Base-by-base conservation (phyloP, 2,113 vertebrate genomes). In the Gnathonemus echidnorhynchus region DNA sequence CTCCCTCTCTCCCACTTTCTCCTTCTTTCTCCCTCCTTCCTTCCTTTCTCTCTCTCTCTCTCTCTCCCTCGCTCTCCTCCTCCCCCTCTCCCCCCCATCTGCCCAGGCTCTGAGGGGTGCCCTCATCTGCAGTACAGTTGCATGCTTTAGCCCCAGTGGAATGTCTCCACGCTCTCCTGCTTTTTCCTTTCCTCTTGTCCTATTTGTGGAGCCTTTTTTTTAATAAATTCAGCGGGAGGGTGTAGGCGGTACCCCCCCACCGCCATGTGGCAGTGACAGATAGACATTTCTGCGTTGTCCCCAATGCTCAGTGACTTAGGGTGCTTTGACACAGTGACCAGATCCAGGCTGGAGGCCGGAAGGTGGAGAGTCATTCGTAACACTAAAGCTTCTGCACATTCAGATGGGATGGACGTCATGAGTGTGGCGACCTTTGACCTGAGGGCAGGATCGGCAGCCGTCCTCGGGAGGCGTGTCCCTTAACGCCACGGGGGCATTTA, bases 131-230 rank as follows among this genome's bases (percentile, higher is more conserved):
- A 62, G 87, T 62, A 66, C 31, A 24, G 56, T 53, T 62, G 53
- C 35, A 88, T 46, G 87, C 11, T 62, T 88, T 31, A 88, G 35
- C 87, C 39, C 35, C 87, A 88, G 53, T 62, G 87, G 87, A 88
- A 88, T 88, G 87, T 62, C 87, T 62, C 24, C 35, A 88, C 35
- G 53, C 35, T 42, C 31, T 21, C 49, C 50, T 39, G 52, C 53
- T n/a, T 88, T 50, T 89, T 52, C 31, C 27, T 50, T 49, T 85
- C 24, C 88, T 93, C 92, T 93, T 89, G 90, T 93, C 89, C 90
- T 17, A 13, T 80, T 7, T 70, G 42, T 35, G 90, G 74, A 90
- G 88, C 88, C 27, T 56, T 56, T 27, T 27, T 83, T 90, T 88
- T 83, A 93, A 93, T 90, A 56, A 90, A 91, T 93, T 88, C 3